Base-by-base conservation (phyloP, 2,888 invertebrate species). In the Drosophila dives region DNA sequence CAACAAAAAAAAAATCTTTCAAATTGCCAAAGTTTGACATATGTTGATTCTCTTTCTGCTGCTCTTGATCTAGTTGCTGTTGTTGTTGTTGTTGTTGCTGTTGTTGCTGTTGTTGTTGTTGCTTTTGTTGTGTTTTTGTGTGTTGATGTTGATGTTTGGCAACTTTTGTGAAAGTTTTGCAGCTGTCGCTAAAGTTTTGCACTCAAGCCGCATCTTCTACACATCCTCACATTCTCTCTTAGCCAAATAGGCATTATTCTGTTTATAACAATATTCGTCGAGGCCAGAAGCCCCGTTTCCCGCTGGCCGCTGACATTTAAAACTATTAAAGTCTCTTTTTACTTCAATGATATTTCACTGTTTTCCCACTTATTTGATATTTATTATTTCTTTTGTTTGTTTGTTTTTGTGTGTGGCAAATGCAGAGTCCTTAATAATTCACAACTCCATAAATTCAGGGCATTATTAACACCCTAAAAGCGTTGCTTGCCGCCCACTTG, bases 11-110 rank as follows among this genome's bases (percentile, higher is more conserved):
- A 72, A 72, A 74, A 74, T 77, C 83, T 82, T 77, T 73, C 62
- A 86, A 77, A 86, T 87, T 86, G 79, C 68, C 75, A 87, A 87
- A 87, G 79, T 86, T 86, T 83, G 86, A 80, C 84, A 86, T 86
- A 80, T 86, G 85, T 74, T 75, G 80, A 38, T 38, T 49, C 50
- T 54, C 49, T 40, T 34, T 29, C 40, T 34, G 7, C 29, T 40
- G 38, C 55, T 55, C 26, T 29, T 56, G 56, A 12, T 55, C n/a
- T 50, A 6, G 20, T 45, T 49, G 15, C 38, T 33, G 45, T 42
- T 56, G 17, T 26, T 59, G 23, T 59, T 69, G 8, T 38, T 62
- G 40, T 55, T 61, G 36, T 29, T 65, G 38, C n/a, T 63, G 54
- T 53, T 51, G 64, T 15, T 60, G 58, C 2, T 71, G 63, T 23